Conservation (phyloP, 2,797 vertebrate genomes). For the Danio jaintianensis region DNA sequence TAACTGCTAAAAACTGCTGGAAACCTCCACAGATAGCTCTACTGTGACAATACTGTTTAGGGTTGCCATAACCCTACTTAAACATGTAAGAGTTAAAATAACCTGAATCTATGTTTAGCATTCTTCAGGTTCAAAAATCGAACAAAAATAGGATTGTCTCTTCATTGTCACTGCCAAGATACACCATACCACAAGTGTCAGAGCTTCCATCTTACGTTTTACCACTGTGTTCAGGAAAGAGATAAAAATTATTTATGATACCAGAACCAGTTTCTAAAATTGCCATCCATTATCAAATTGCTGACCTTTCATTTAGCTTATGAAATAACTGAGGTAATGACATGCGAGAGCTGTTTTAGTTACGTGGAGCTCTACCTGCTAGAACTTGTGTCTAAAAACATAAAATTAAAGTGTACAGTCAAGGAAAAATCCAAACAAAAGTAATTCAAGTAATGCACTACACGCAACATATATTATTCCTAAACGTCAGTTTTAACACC, state of each 20-base stretch:
- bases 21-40: too few relatives aligned
- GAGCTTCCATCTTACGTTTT: background rate
- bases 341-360: slow-evolving; percentile 4
- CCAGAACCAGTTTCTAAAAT: background rate
- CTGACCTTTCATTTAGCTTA: slow-evolving; percentile 15
- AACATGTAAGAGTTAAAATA: background rate
- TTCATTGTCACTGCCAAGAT: background rate
- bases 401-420: slow-evolving; percentile 71
- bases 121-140: background rate
- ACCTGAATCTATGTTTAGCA: background rate
- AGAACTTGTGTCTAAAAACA: slow-evolving; percentile 69
- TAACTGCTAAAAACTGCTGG: too few relatives aligned
- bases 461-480: too few relatives aligned
- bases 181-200: background rate
- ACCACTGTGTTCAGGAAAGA: background rate
- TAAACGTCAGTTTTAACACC: too few relatives aligned
- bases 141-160: background rate
- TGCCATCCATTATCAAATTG: slow-evolving; percentile 6
- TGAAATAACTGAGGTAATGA: slow-evolving; percentile 23
- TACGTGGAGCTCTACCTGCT: slow-evolving; percentile 62
- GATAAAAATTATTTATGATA: too few relatives aligned
- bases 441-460: slow-evolving; percentile 60
- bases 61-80: too few relatives aligned
- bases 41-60: too few relatives aligned
- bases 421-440: slow-evolving; percentile 65